Evolutionary conservation across 1,140 invertebrate genomes (phyloP), one percentile per base, ranked within the genome.

Genomic region (Mizuhopecten yessoensis): DNA sequence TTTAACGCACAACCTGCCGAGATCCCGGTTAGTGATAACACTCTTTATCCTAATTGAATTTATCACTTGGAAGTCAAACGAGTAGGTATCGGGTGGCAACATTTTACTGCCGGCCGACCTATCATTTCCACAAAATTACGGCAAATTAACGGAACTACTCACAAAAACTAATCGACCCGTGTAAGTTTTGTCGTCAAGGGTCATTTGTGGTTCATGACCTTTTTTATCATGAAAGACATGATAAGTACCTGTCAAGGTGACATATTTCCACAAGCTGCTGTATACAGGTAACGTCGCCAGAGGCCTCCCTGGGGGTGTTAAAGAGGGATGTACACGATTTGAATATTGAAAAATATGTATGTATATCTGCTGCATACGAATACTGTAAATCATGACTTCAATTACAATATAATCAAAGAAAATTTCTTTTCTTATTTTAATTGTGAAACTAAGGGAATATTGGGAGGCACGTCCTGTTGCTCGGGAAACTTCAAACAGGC

Each of bases 121-220:
- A 75, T 75, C 57, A 75, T 75, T 75, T 75, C 57, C 57, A 75
- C 57, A 75, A 75, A n/a, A 75, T 75, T 75, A 75, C 57, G 57
- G 57, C 57, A 75, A 75, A 75, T 75, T 75, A 75, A 75, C 57
- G n/a, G 57, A 75, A 29, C 23, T 75, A 29, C 57, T 9, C 57
- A 7, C 57, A n/a, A 29, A 75, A 75, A 17, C n/a, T 29, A 75
- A 75, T 29, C n/a, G 57, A 75, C 57, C 57, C 57, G 57, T n/a
- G 57, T 75, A 75, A 75, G 29, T n/a, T 75, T 29, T 45, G n/a
- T 1, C 57, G 57, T 75, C 57, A 75, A 75, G 57, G 57, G 23
- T 75, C 57, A 75, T 23, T 75, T 5, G n/a, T 29, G 57, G 57
- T 75, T 75, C 57, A 75, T 0, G n/a, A 75, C 57, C 45, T 57